Percentiles rank a stretch among this genome's conserved stretches.
Conservation (phyloP, 2,113 vertebrate species). For the Dasyprocta punctata region DNA sequence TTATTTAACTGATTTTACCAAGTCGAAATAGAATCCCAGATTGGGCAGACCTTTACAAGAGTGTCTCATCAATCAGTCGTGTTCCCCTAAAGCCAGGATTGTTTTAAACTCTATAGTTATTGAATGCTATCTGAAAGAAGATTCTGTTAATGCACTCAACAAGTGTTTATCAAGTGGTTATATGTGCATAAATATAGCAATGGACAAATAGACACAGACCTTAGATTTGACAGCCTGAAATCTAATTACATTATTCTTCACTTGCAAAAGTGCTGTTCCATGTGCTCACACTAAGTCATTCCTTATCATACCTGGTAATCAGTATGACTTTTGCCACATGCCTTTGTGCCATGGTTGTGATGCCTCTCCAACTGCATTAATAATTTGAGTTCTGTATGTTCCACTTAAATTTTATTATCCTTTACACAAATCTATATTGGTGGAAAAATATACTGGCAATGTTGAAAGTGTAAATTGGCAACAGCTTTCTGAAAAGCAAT, state of each 20-base stretch:
- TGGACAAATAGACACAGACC: neutral
- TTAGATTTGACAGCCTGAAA: constrained; percentile 27
- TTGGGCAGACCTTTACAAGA: constrained; percentile 19
- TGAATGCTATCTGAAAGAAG: constrained; percentile 57
- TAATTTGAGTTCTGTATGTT: constrained; percentile 51
- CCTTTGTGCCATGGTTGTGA: constrained; percentile 10
- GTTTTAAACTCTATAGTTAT: constrained; percentile 5
- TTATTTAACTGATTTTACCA: constrained; percentile 51
- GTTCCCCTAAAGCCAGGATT: constrained; percentile 39
- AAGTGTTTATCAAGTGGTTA: neutral
- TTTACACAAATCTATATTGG: constrained; percentile 62
- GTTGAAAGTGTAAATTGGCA: constrained; percentile 75
- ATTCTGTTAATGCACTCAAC: constrained; percentile 57
- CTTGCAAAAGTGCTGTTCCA: neutral
- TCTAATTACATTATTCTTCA: constrained; percentile 35
- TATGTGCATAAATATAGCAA: neutral
- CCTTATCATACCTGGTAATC: constrained; percentile 47
- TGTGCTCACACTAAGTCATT: constrained; percentile 41
- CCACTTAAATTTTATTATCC: constrained; percentile 72
- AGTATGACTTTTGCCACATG: constrained; percentile 42
- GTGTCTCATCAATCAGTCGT: constrained; percentile 15
- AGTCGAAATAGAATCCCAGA: constrained; percentile 31
- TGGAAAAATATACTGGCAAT: constrained; percentile 62
- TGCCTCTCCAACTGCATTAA: constrained; percentile 36
- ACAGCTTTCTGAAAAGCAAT: constrained; percentile 72